Percentiles rank a stretch among this genome's conserved stretches.
These are phyloP conservation scores for Panorpa germanica DNA, from an alignment of 2,888 invertebrate genomes.

Conservation along the genomic window DNA sequence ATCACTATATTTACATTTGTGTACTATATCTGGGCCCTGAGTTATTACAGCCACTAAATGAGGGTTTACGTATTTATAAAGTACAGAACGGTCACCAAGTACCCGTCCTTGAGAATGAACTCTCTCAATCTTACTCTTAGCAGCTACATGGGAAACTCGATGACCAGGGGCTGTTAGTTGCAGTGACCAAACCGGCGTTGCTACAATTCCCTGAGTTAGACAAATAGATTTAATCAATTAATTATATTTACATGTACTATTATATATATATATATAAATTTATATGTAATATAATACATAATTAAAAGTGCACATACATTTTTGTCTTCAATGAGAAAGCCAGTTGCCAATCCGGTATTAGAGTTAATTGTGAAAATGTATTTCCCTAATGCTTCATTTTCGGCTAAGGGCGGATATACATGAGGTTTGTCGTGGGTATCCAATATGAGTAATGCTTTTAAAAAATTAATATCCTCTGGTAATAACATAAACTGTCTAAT, in stretches of 20 bases:
- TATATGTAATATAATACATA: constrained; percentile 2
- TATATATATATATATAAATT: background rate
- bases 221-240: constrained; percentile 6
- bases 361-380: constrained; percentile 28
- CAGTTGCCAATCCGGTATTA: constrained; percentile 34
- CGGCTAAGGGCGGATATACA: constrained; percentile 41
- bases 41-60: constrained; percentile 81
- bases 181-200: constrained; percentile 53
- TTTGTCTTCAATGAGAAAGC: constrained; percentile 28
- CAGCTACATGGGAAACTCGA: constrained; percentile 38
- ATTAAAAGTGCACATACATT: constrained; percentile 11
- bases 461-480: constrained; percentile 44
- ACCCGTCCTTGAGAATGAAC: constrained; percentile 93
- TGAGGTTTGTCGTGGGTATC: constrained; percentile 43
- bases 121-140: constrained; percentile 46
- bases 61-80: constrained; percentile 97
- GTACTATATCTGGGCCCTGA: constrained; percentile 49
- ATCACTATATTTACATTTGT: constrained; percentile 39
- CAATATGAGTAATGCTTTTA: constrained; percentile 62
- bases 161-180: constrained; percentile 37
- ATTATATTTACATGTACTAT: constrained; percentile 2
- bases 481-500: constrained; percentile 59
- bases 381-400: constrained; percentile 29
- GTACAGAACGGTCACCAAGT: constrained; percentile 83
- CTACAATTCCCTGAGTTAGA: constrained; percentile 32